Base-by-base conservation (phyloP, 2,113 vertebrate genomes). In the Conger conger region DNA sequence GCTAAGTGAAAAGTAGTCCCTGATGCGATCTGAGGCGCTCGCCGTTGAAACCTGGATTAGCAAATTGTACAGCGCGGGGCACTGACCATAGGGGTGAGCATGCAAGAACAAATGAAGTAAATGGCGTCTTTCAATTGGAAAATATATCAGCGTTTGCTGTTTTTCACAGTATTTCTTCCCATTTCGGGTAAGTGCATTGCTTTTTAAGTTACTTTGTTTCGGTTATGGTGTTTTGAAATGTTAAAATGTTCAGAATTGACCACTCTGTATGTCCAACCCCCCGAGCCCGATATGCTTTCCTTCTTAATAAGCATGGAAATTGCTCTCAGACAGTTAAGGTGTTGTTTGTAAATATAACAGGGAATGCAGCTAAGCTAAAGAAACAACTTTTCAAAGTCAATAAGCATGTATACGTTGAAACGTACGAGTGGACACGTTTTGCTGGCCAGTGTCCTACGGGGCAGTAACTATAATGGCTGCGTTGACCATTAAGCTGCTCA, bases 71-170 rank as follows among this genome's bases (percentile, higher is more conserved):
- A 76, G 82, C 76, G 82, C 86, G 87, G 88, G 91, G 88, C 86
- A 86, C 84, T 85, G 89, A 37, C 87, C 76, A 81, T 73, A 83
- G 85, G 76, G 88, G 80, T 90, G 87, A 91, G 93, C 87, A 96
- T 95, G 95, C 89, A 37, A 84, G 84, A 83, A 93, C 87, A 86
- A 87, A 84, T 90, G 13, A 86, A 76, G 83, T 95, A 94, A 95
- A 96, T 96, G 95, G 95, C 91, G 91, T 91, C 84, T 86, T 89
- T 92, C 81, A 90, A 91, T 91, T 86, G 91, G 93, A 93, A 87
- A 88, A 84, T 92, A 87, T 89, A 91, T 84, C 93, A 92, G 90
- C 94, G 87, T 76, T 85, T 91, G 92, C 94, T 94, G 92, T 80
- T 94, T 83, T 82, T 92, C 35, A 84, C 90, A 8, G 42, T 91